Percentiles rank a stretch among this genome's conserved stretches.
phyloP scores from a whole-genome alignment of 1,140 invertebrate genomes.

The Pissodes strobi region DNA sequence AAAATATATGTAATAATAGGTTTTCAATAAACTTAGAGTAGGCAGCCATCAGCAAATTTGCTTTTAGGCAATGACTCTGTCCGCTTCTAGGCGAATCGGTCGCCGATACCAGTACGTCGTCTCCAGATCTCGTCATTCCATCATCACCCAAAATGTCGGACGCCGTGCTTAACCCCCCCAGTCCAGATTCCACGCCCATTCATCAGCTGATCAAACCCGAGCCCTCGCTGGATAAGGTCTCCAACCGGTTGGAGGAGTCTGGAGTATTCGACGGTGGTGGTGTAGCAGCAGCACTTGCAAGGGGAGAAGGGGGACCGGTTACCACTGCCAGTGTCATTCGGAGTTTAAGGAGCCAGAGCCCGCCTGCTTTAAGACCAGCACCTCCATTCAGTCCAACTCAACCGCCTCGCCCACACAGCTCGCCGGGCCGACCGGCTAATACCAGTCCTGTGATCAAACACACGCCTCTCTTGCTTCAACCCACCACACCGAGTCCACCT shows the following conservation, averaged over 20 bases:
- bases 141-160: conserved; percentile 71
- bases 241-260: conserved; percentile 47
- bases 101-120: conserved; percentile 86
- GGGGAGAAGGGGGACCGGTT: conserved; percentile 32
- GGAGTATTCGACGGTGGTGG: conserved; percentile 52
- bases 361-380: conserved; percentile 46
- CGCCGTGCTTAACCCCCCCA: conserved; percentile 53
- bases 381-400: conserved; percentile 49
- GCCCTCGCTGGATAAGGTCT: conserved; percentile 44
- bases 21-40: too few relatives aligned
- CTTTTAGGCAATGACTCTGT: conserved; percentile 54
- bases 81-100: conserved; percentile 77
- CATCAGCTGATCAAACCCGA: conserved; percentile 39
- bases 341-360: conserved; percentile 48
- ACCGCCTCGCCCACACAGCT: conserved; percentile 55
- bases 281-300: conserved; percentile 29
- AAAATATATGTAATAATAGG: too few relatives aligned
- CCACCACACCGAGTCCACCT: conserved; percentile 43
- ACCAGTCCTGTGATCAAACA: conserved; percentile 49
- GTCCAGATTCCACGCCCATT: conserved; percentile 49
- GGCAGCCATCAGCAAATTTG: conserved; percentile 52
- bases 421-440: conserved; percentile 51
- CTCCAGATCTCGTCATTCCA: conserved; percentile 79
- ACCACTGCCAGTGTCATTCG: conserved; percentile 49
- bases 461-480: conserved; percentile 48